A percentile compares a stretch with the other conserved stretches of the same genome.
Evolutionary conservation across 2,113 vertebrate species (phyloP).

Genomic region (Tiliqua scincoides): DNA sequence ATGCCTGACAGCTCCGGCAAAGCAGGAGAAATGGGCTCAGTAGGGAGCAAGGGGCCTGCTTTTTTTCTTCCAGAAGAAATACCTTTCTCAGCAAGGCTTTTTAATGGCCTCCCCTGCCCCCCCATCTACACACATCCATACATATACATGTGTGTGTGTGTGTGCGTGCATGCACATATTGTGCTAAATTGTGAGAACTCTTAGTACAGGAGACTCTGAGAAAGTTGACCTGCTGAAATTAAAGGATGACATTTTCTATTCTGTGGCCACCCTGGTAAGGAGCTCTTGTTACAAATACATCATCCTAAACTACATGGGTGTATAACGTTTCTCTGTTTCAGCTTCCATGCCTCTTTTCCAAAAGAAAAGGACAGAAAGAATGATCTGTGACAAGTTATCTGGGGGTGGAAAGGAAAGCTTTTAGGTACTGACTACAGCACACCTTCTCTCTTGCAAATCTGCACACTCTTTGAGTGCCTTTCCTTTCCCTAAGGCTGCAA

Average conservation of each 20-base stretch:
- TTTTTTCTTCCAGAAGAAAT: constrained; percentile 78
- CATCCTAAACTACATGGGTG: constrained; percentile 3
- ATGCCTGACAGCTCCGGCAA: constrained; percentile 83
- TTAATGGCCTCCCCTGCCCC: constrained; percentile 53
- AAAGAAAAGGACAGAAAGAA: constrained; percentile 14
- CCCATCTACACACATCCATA: constrained; percentile 33
- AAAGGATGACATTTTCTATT: constrained; percentile 19
- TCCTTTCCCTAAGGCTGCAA: background rate
- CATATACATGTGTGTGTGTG: constrained; percentile 34
- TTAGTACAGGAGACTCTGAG: constrained; percentile 23
- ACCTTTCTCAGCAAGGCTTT: constrained; percentile 81
- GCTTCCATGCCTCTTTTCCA: constrained; percentile 44
- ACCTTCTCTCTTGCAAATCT: background rate
- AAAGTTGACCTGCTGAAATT: constrained; percentile 19
- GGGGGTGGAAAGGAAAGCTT: background rate
- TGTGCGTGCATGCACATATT: background rate
- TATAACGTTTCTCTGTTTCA: constrained; percentile 36
- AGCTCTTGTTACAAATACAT: constrained; percentile 52
- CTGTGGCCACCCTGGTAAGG: background rate
- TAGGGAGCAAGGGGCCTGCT: constrained; percentile 79
- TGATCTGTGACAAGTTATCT: background rate
- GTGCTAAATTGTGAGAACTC: constrained; percentile 56
- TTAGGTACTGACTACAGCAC: background rate
- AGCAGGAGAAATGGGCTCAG: constrained; percentile 85
- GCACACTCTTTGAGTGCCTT: rapidly evolving